These are phyloP conservation scores for Scarus forsteni DNA, from an alignment of 2,797 vertebrate genomes.

Conservation along the genomic window DNA sequence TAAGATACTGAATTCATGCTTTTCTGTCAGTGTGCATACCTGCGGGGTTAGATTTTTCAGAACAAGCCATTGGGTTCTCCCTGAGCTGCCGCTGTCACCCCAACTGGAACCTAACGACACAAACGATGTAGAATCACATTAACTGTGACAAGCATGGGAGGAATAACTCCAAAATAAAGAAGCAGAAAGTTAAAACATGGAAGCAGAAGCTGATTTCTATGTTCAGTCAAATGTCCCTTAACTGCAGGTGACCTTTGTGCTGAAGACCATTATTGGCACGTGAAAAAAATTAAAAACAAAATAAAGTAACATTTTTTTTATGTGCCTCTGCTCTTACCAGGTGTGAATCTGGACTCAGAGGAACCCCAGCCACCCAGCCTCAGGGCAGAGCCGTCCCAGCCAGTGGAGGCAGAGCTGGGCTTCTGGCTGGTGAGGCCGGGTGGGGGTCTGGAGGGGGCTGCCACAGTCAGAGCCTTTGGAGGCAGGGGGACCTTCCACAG, in stretches of 20 bases:
- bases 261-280: no score
- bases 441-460: slow-evolving; percentile 95
- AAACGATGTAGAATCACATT: not conserved
- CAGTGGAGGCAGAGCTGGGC: slow-evolving; percentile 87
- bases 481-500: slow-evolving; percentile 99
- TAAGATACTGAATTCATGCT: not conserved
- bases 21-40: slow-evolving; percentile 75
- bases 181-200: no score
- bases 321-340: slow-evolving; percentile 85
- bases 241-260: no score
- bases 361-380: slow-evolving; percentile 91
- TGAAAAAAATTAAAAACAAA: not conserved
- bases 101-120: slow-evolving; percentile 91
- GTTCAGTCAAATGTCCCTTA: no score
- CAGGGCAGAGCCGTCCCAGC: slow-evolving; percentile 92
- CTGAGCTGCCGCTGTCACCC: slow-evolving; percentile 99
- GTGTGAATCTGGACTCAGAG: slow-evolving; percentile 95
- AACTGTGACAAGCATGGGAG: not conserved
- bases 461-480: slow-evolving; percentile 94
- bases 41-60: slow-evolving; percentile 99
- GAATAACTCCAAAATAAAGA: no score
- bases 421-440: slow-evolving; percentile 98
- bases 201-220: no score
- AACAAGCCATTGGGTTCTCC: slow-evolving; percentile 99
- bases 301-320: not conserved